Conservation (phyloP, 2,888 invertebrate species). For the Nephrocerus scutellatus region DNA sequence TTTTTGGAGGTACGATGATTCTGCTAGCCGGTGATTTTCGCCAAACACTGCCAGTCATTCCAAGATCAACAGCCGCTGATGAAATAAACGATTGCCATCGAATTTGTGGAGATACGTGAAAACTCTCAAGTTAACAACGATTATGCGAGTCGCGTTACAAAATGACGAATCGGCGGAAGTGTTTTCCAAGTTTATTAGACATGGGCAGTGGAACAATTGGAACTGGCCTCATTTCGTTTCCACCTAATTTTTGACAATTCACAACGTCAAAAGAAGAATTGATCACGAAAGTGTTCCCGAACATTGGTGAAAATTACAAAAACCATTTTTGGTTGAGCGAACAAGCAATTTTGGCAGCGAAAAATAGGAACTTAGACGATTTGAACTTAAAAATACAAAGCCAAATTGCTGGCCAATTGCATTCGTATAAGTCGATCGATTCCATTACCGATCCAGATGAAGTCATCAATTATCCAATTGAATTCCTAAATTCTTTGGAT, state of each 20-base stretch:
- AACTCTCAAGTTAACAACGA: constrained; percentile 8
- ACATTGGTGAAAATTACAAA: constrained; percentile 5
- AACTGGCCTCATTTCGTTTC: constrained; percentile 25
- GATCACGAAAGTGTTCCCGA: constrained; percentile 9
- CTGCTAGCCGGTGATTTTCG: no score
- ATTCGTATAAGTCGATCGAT: constrained; percentile 3
- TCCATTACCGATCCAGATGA: constrained; percentile 1
- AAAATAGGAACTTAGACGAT: constrained; percentile 7
- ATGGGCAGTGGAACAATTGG: constrained; percentile 16
- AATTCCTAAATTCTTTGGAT: constrained; percentile 20
- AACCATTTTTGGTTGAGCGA: constrained; percentile 9
- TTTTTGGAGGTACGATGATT: no score
- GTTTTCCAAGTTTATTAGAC: constrained; percentile 11
- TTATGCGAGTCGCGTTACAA: constrained; percentile 12
- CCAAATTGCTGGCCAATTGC: constrained; percentile 1
- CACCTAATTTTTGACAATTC: constrained; percentile 14
- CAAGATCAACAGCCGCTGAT: no score
- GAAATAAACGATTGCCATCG: no score
- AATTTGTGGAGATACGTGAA: no score
- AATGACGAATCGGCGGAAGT: constrained; percentile 11
- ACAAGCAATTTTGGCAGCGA: constrained; percentile 7
- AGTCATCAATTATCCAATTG: constrained; percentile 6
- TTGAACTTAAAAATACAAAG: constrained; percentile 9
- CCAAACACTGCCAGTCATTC: no score
- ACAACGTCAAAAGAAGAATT: constrained; percentile 12